A percentile compares a stretch with the other conserved stretches of the same genome.
phyloP scores from a whole-genome alignment of 2,797 vertebrate genomes.

The Periparus ater region DNA sequence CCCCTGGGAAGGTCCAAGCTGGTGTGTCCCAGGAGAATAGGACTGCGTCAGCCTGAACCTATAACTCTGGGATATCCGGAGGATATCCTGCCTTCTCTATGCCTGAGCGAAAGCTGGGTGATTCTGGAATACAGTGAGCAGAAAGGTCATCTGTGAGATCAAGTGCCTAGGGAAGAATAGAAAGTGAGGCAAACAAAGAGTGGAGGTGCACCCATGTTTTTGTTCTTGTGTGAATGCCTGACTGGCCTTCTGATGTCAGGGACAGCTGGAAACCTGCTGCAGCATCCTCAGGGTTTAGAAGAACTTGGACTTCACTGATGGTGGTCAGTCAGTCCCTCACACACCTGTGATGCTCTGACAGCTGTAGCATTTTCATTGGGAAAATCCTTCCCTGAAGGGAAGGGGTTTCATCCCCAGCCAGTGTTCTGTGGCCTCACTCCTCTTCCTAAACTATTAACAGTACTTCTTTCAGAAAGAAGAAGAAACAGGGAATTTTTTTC shows the following conservation, averaged over 20 bases:
- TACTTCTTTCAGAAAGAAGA: background rate
- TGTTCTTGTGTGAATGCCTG: background rate
- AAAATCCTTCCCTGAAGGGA: background rate
- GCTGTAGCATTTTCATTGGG: background rate
- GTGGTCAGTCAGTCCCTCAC: background rate
- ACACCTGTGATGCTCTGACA: background rate
- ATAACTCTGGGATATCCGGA: background rate
- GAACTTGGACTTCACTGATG: background rate
- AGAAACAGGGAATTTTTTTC: background rate
- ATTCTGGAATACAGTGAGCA: background rate
- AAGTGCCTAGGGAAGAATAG: background rate
- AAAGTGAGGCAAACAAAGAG: background rate
- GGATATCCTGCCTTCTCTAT: background rate
- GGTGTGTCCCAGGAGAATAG: background rate
- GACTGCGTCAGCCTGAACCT: accelerated
- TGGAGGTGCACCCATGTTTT: background rate
- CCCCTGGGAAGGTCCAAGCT: accelerated
- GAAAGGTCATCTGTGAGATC: background rate
- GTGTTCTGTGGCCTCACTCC: background rate
- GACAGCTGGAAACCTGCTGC: background rate
- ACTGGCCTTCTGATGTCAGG: background rate
- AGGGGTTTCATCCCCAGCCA: background rate
- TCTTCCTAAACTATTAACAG: background rate
- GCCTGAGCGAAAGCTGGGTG: background rate
- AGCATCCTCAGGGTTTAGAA: background rate